phyloP scores from a whole-genome alignment of 2,797 vertebrate species.

The Nothura maculosa region DNA sequence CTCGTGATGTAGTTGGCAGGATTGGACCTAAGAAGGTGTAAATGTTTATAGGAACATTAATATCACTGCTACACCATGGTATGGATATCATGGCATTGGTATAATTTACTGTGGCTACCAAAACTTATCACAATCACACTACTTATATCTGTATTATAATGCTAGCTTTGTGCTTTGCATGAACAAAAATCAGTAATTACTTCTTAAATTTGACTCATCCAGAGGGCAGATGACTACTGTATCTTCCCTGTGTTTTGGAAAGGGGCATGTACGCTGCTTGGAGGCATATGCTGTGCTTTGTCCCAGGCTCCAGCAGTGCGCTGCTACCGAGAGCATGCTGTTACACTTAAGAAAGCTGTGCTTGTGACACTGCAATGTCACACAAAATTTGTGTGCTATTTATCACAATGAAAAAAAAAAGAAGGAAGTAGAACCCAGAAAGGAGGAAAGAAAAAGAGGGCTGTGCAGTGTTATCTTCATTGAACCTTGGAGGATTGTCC shows the following conservation, averaged over 20 bases:
- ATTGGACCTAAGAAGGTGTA: neutral
- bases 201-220: neutral
- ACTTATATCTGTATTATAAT: neutral
- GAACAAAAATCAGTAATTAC: neutral
- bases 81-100: neutral
- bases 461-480: neutral
- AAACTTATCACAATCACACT: neutral
- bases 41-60: neutral
- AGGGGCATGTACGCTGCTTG: neutral
- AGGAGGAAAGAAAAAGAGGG: constrained; percentile 10
- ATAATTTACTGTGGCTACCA: fast-evolving
- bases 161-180: neutral
- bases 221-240: fast-evolving
- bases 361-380: neutral
- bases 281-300: neutral
- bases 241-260: neutral
- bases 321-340: neutral
- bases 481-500: neutral
- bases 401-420: neutral
- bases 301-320: fast-evolving
- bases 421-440: neutral
- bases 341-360: neutral
- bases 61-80: fast-evolving
- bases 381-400: neutral
- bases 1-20: neutral